phyloP scores from a whole-genome alignment of 2,797 vertebrate genomes.

The Anolis apletophallus region DNA sequence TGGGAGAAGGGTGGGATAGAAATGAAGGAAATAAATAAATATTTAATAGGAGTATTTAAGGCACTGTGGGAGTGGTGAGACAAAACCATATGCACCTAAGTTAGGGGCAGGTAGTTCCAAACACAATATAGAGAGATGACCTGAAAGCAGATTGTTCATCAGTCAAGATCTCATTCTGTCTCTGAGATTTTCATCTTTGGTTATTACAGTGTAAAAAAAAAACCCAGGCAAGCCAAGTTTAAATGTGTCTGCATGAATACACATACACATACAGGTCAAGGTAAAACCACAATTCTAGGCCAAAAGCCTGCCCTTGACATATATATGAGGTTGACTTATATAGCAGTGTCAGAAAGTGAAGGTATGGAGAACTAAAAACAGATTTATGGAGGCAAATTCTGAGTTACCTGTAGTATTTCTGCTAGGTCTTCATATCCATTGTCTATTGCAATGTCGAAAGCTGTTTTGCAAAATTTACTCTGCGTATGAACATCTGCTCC shows the following conservation, averaged over 20 bases:
- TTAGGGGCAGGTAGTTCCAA: too few relatives aligned
- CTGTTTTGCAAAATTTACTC: conserved; percentile 91
- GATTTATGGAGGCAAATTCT: neutral
- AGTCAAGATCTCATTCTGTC: neutral
- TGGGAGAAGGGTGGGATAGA: too few relatives aligned
- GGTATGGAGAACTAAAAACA: neutral
- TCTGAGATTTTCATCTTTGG: neutral
- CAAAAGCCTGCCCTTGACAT: too few relatives aligned
- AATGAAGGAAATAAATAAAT: too few relatives aligned
- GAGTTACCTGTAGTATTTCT: conserved; percentile 87
- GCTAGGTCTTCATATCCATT: conserved; percentile 87
- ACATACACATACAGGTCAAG: too few relatives aligned
- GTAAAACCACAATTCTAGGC: too few relatives aligned
- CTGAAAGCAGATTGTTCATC: neutral
- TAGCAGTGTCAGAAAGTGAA: neutral
- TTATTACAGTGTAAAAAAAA: neutral
- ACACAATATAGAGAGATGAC: neutral
- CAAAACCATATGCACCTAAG: too few relatives aligned
- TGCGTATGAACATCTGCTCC: conserved; percentile 88
- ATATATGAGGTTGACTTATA: too few relatives aligned
- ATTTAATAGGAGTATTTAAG: neutral
- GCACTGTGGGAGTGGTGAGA: neutral
- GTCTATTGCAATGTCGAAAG: conserved; percentile 88
- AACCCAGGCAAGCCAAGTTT: neutral
- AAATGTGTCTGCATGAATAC: neutral